These are phyloP conservation scores for Antechinus stuartii DNA, from an alignment of 2,113 vertebrate genomes.

Conservation along the genomic window DNA sequence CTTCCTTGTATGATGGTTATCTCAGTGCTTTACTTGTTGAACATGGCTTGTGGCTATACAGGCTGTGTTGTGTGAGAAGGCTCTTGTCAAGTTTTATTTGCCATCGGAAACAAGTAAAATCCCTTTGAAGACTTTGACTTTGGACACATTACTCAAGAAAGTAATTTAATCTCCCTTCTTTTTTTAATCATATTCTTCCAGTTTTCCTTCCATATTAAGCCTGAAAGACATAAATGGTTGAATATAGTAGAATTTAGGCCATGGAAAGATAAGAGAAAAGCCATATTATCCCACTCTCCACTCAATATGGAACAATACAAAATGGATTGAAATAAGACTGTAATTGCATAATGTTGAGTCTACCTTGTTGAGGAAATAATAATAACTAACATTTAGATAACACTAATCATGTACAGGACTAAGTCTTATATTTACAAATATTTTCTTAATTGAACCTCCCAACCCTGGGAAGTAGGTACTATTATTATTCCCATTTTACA, in stretches of 20 bases:
- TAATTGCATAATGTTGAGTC: neutral
- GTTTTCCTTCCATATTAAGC: neutral
- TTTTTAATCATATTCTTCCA: neutral
- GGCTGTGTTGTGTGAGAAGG: neutral
- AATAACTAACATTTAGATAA: neutral
- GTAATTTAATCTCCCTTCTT: conserved; percentile 6
- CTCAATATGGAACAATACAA: neutral
- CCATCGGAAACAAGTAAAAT: neutral
- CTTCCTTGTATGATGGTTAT: neutral
- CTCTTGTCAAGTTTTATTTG: neutral
- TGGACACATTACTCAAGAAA: neutral
- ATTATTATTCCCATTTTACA: neutral
- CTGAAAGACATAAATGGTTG: neutral
- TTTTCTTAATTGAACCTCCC: neutral
- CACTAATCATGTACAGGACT: neutral
- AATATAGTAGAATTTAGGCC: neutral
- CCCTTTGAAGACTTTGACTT: neutral
- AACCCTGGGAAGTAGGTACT: neutral
- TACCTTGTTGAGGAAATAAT: neutral
- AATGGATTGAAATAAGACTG: neutral
- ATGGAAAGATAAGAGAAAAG: neutral
- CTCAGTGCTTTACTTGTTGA: neutral
- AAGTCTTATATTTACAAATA: neutral
- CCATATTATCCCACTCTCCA: neutral
- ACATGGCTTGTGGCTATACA: neutral